Conservation (phyloP, 2,888 invertebrate species). For the Criorhina ranunculi region DNA sequence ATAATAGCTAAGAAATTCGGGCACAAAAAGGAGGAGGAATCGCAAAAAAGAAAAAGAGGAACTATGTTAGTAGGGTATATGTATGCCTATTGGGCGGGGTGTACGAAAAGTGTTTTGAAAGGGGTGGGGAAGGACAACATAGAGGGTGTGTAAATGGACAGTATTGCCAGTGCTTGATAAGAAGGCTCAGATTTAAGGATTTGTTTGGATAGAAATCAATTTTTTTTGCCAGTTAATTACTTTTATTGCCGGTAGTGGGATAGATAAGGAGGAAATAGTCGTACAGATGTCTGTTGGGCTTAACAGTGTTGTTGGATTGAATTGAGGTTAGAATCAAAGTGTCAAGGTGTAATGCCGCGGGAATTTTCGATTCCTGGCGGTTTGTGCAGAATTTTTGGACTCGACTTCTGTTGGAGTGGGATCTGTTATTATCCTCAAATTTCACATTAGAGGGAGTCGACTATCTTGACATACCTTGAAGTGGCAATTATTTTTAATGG, state of each 20-base stretch:
- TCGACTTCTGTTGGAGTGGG: too few species aligned
- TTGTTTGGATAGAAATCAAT: neutral
- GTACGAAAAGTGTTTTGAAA: conserved; percentile 4
- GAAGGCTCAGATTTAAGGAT: conserved; percentile 21
- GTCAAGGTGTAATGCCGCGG: neutral
- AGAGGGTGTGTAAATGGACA: conserved; percentile 36
- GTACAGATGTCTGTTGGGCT: neutral
- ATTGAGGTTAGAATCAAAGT: neutral
- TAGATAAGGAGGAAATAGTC: neutral
- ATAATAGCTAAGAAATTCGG: conserved; percentile 23
- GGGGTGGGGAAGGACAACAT: conserved; percentile 2
- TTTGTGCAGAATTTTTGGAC: too few species aligned
- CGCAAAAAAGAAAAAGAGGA: conserved; percentile 16
- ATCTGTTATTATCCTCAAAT: too few species aligned
- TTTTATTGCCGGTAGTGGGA: neutral
- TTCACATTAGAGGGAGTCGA: too few species aligned
- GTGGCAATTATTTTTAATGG: too few species aligned
- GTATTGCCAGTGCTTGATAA: conserved; percentile 44
- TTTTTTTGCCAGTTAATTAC: conserved; percentile 2
- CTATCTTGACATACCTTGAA: too few species aligned
- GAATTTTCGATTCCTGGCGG: too few species aligned
- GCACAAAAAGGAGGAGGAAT: conserved; percentile 60
- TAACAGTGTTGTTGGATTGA: neutral
- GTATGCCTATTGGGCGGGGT: conserved; percentile 52
- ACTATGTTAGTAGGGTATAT: conserved; percentile 72